A percentile compares a stretch with the other conserved stretches of the same genome.
These are phyloP conservation scores for Xerus rutilus DNA, from an alignment of 2,797 vertebrate genomes.

Conservation along the genomic window DNA sequence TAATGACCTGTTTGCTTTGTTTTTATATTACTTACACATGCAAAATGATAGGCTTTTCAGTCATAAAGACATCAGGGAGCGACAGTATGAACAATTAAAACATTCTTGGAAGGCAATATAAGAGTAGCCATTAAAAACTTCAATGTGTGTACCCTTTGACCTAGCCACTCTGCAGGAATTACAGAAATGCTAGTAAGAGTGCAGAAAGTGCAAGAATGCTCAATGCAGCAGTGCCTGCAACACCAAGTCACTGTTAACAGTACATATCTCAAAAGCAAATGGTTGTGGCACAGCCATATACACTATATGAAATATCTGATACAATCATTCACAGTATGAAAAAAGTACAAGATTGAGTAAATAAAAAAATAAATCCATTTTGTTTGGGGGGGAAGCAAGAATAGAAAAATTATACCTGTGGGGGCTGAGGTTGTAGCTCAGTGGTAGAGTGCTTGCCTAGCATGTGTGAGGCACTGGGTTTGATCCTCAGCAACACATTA, in stretches of 20 bases:
- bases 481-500: neutral
- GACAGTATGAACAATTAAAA: neutral
- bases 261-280: neutral
- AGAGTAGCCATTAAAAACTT: neutral
- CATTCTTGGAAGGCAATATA: neutral
- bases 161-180: neutral
- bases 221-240: neutral
- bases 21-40: neutral
- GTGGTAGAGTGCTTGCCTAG: neutral
- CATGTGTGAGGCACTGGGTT: neutral
- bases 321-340: neutral
- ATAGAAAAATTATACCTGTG: neutral
- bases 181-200: neutral
- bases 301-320: neutral
- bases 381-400: neutral
- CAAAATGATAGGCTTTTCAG: neutral
- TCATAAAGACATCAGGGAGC: neutral
- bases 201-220: neutral
- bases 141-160: neutral
- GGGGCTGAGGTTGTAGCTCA: neutral
- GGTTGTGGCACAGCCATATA: neutral
- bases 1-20: conserved; percentile 18
- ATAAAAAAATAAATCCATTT: neutral
- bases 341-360: neutral
- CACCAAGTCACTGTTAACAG: neutral